A percentile compares a stretch with the other conserved stretches of the same genome.
Conservation (phyloP, 2,888 invertebrate species). For the Lycia hirtaria region DNA sequence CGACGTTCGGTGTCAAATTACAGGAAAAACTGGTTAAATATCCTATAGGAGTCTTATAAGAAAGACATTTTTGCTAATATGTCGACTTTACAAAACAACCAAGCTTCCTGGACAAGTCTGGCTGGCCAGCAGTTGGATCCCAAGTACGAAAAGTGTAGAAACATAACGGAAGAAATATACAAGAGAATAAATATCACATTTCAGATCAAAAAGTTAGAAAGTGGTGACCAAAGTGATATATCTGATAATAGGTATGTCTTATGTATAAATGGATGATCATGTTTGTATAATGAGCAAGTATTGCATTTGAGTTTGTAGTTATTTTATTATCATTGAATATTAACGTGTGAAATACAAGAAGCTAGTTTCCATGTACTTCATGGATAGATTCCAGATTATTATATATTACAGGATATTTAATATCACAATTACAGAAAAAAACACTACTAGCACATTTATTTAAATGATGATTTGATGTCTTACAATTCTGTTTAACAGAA, state of each 20-base stretch:
- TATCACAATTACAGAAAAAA: no score
- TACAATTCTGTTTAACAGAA: no score
- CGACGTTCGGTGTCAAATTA: slow-evolving; percentile 46
- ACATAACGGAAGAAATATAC: slow-evolving; percentile 80
- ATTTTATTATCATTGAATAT: no score
- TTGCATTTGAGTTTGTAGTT: no score
- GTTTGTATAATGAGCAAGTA: no score
- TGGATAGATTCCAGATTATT: no score
- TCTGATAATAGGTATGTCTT: slow-evolving; percentile 70
- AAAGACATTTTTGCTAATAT: slow-evolving; percentile 52
- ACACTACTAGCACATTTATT: no score
- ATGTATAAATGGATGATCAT: no score
- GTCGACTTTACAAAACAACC: slow-evolving; percentile 67
- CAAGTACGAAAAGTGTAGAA: slow-evolving; percentile 78
- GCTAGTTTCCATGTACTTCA: no score
- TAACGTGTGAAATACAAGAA: no score
- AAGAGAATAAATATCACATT: slow-evolving; percentile 81
- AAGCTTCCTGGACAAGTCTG: slow-evolving; percentile 59
- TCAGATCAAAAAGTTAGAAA: slow-evolving; percentile 76
- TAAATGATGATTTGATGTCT: no score
- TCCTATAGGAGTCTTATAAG: slow-evolving; percentile 61
- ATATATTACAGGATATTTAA: no score
- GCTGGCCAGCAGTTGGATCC: slow-evolving; percentile 60
- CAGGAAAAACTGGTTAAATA: slow-evolving; percentile 49
- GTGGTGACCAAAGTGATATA: slow-evolving; percentile 63